Percentiles rank a stretch among this genome's conserved stretches.
Evolutionary conservation across 1,140 invertebrate genomes (phyloP).

Genomic region (Drosophila simulans): DNA sequence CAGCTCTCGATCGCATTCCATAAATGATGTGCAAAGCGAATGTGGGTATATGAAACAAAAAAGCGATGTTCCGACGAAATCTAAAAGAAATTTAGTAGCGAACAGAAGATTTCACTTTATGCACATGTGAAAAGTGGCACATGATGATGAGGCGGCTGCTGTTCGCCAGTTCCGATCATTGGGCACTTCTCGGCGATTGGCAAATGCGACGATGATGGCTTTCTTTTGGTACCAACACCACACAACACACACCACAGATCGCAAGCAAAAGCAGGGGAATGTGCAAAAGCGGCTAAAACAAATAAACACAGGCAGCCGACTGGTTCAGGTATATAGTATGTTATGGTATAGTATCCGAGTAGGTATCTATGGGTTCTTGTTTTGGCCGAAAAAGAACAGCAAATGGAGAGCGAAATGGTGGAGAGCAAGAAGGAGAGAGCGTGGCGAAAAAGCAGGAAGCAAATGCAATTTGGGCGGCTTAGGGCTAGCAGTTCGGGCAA

Average conservation of each 20-base stretch:
- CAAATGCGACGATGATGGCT: slow-evolving; percentile 64
- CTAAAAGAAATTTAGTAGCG: slow-evolving; percentile 56
- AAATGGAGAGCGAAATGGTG: slow-evolving; percentile 1
- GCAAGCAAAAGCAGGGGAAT: slow-evolving; percentile 31
- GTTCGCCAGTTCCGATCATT: slow-evolving; percentile 72
- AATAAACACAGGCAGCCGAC: slow-evolving; percentile 66
- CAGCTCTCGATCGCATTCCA: slow-evolving; percentile 35
- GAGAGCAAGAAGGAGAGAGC: slow-evolving; percentile 7
- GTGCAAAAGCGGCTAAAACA: slow-evolving; percentile 72
- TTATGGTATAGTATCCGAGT: slow-evolving; percentile 11
- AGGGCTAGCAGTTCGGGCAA: slow-evolving; percentile 9
- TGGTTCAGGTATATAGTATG: slow-evolving; percentile 57
- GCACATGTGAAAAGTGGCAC: slow-evolving; percentile 77
- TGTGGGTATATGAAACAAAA: slow-evolving; percentile 9
- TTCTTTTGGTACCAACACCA: slow-evolving; percentile 61
- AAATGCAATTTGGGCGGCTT: slow-evolving; percentile 6
- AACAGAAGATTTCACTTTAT: slow-evolving; percentile 75
- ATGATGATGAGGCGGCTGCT: slow-evolving; percentile 72
- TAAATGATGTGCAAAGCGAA: slow-evolving; percentile 27
- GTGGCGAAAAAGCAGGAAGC: slow-evolving; percentile 8
- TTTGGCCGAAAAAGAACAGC: slow-evolving; percentile 56
- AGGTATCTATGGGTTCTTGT: slow-evolving; percentile 61
- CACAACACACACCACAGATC: slow-evolving; percentile 28
- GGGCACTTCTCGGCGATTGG: slow-evolving; percentile 70
- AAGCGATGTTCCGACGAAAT: slow-evolving; percentile 12